Conservation (phyloP, 2,113 vertebrate species). For the Melospiza melodia region DNA sequence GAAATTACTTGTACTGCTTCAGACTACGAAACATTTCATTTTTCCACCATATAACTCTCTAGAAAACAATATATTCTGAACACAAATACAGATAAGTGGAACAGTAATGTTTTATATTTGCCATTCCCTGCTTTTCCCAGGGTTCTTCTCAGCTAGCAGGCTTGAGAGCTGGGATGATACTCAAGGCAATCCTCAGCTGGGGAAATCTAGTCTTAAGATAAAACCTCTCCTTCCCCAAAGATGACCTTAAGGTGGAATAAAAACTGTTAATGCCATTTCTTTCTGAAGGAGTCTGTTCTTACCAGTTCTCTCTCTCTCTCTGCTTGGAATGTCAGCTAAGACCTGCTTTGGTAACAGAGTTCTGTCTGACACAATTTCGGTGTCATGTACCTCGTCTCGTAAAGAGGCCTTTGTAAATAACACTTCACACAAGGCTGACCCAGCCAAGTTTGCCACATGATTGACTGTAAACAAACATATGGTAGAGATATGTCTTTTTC, state of each 20-base stretch:
- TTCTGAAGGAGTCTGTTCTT: neutral
- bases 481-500: neutral
- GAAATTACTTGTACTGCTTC: neutral
- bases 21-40: neutral
- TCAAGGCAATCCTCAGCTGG: neutral
- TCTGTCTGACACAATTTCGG: neutral
- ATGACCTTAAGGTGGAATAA: neutral
- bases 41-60: neutral
- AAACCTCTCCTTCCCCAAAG: neutral
- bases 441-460: neutral
- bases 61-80: neutral
- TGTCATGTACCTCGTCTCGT: neutral
- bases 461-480: slow-evolving; percentile 40
- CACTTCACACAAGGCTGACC: neutral
- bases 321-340: neutral
- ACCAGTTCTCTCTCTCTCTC: neutral
- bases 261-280: neutral
- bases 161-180: neutral
- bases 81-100: neutral
- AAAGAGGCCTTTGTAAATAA: slow-evolving; percentile 1
- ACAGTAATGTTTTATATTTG: neutral
- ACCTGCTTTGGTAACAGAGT: neutral
- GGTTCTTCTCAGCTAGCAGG: neutral
- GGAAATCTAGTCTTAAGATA: neutral
- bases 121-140: neutral